A percentile compares a stretch with the other conserved stretches of the same genome.
These are phyloP conservation scores for Chloroclysta siterata DNA, from an alignment of 2,888 invertebrate species.

Conservation along the genomic window DNA sequence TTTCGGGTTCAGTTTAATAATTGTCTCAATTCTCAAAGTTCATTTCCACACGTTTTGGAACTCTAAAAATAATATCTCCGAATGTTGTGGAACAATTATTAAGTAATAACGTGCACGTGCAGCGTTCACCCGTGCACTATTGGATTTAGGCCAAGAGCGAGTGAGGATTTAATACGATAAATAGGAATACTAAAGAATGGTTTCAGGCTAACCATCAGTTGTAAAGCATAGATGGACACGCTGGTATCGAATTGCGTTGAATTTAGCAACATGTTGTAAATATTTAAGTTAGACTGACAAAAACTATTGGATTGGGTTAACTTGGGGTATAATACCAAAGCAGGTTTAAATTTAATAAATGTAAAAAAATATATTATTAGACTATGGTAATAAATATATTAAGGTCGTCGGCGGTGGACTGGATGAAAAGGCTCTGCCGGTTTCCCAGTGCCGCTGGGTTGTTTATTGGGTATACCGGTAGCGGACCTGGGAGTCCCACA, in stretches of 20 bases:
- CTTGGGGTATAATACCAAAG: too few species aligned
- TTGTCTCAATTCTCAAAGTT: neutral
- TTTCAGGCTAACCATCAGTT: conserved; percentile 1
- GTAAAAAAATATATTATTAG: too few species aligned
- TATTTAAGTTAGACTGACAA: too few species aligned
- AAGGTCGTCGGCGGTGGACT: too few species aligned
- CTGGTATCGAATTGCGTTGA: neutral
- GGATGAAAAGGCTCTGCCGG: too few species aligned
- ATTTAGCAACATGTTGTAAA: too few species aligned
- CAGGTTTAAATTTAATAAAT: too few species aligned
- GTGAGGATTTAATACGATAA: conserved; percentile 36
- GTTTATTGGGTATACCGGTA: too few species aligned
- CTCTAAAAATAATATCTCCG: neutral
- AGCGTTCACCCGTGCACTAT: conserved; percentile 20
- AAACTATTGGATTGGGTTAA: too few species aligned
- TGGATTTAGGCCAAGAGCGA: conserved; percentile 40
- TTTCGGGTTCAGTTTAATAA: neutral
- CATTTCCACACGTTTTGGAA: neutral
- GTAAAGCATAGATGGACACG: conserved; percentile 6
- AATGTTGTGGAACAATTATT: conserved; percentile 23
- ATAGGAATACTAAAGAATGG: conserved; percentile 32
- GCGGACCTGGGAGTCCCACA: too few species aligned
- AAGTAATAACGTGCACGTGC: conserved; percentile 22
- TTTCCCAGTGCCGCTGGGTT: too few species aligned
- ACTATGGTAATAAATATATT: too few species aligned